A percentile compares a stretch with the other conserved stretches of the same genome.
Evolutionary conservation across 2,888 invertebrate genomes (phyloP).

Genomic region (Dichetophora obliterata): DNA sequence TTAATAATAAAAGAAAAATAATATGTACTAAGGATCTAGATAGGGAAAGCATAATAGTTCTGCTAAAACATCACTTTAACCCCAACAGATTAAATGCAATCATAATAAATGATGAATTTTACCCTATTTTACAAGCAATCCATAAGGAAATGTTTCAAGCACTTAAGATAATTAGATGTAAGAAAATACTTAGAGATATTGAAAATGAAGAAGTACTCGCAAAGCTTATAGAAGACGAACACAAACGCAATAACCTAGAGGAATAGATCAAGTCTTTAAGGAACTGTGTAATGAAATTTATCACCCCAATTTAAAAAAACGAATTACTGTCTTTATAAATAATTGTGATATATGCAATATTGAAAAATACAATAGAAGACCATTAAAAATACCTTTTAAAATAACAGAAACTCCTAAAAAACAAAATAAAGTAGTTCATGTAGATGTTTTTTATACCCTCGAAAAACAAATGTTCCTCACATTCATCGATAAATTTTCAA

Average conservation of each 20-base stretch:
- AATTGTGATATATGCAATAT: constrained; percentile 45
- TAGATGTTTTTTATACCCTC: constrained; percentile 33
- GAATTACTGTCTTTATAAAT: constrained; percentile 48
- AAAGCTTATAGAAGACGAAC: constrained; percentile 10
- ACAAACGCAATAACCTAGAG: constrained; percentile 14
- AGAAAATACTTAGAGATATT: no score
- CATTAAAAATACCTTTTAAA: constrained; percentile 30
- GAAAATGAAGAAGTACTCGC: constrained; percentile 41
- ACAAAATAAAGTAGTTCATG: constrained; percentile 25
- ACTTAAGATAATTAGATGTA: no score
- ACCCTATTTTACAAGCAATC: background rate
- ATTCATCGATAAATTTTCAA: constrained; percentile 33
- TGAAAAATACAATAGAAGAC: constrained; percentile 45
- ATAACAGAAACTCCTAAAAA: constrained; percentile 3
- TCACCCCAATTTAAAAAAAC: constrained; percentile 41
- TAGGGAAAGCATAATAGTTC: background rate
- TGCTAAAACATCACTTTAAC: constrained; percentile 33
- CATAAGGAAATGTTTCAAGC: background rate
- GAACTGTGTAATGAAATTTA: constrained; percentile 14
- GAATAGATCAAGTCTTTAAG: constrained; percentile 39
- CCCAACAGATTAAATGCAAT: constrained; percentile 16
- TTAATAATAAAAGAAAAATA: constrained; percentile 33
- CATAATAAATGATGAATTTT: background rate
- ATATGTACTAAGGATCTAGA: constrained; percentile 23
- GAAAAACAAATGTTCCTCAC: constrained; percentile 26